Evolutionary conservation across 2,113 vertebrate species (phyloP).

Genomic region (Pelodiscus sinensis): DNA sequence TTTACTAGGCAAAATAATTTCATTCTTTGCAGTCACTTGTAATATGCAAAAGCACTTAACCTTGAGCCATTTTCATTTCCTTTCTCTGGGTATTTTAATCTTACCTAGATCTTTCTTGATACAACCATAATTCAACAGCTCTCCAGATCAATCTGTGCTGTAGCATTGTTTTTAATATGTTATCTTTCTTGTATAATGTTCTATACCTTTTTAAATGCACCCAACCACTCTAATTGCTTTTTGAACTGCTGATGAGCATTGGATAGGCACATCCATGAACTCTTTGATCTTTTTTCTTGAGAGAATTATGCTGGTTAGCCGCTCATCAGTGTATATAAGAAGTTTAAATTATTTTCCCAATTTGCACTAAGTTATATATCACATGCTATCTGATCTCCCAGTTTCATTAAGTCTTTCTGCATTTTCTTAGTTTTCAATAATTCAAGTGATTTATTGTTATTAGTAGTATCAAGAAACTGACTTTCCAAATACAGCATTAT

Average conservation of each 20-base stretch:
- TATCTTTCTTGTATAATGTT: neutral
- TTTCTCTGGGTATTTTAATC: neutral
- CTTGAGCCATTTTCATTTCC: constrained; percentile 12
- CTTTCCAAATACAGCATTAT: constrained; percentile 29
- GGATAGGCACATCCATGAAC: neutral
- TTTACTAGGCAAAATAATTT: constrained; percentile 16
- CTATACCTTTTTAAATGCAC: neutral
- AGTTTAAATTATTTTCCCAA: constrained; percentile 2
- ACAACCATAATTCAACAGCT: neutral
- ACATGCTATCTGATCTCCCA: neutral
- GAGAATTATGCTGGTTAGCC: neutral
- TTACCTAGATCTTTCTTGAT: neutral
- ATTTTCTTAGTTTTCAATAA: neutral
- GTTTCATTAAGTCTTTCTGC: neutral
- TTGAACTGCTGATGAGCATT: neutral
- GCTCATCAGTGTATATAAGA: neutral
- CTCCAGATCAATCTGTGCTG: neutral
- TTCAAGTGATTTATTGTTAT: constrained; percentile 14
- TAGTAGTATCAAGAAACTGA: constrained; percentile 15
- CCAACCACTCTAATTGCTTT: neutral
- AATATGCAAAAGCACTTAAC: constrained; percentile 25
- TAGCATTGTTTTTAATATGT: neutral
- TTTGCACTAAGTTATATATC: neutral
- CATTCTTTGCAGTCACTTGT: neutral
- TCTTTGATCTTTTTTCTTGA: neutral